Evolutionary conservation across 92 coral and sea anemone genomes (phyloP).

Genomic region (Heteractis magnifica): DNA sequence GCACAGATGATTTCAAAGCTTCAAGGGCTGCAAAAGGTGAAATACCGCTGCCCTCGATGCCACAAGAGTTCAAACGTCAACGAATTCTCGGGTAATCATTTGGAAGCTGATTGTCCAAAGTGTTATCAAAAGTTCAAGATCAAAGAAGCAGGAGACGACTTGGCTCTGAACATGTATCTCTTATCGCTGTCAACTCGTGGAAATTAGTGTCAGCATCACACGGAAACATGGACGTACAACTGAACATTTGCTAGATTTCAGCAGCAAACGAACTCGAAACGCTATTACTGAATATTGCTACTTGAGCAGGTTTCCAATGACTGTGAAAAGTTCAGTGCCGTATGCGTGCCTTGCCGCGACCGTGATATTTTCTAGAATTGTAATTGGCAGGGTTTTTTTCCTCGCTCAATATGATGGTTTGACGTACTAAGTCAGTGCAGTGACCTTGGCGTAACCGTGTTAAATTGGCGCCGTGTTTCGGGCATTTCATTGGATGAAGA

Average conservation of each 20-base stretch:
- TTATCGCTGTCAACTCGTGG: conserved; percentile 18
- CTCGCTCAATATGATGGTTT: too few species aligned
- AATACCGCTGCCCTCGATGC: conserved; percentile 41
- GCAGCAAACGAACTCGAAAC: too few species aligned
- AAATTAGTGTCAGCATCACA: background rate
- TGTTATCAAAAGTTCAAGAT: background rate
- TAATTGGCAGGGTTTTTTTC: too few species aligned
- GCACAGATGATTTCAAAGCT: conserved; percentile 16
- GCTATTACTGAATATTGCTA: too few species aligned
- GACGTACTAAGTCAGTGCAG: too few species aligned
- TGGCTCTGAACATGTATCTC: conserved; percentile 54
- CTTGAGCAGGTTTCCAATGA: too few species aligned
- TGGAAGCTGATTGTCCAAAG: conserved; percentile 15
- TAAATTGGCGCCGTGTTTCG: too few species aligned
- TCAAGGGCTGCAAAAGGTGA: conserved; percentile 26
- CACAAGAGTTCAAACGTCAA: background rate
- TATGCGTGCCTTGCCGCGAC: too few species aligned
- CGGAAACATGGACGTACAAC: background rate
- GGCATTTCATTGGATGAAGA: too few species aligned
- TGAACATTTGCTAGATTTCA: background rate
- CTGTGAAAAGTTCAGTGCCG: too few species aligned
- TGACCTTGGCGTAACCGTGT: too few species aligned
- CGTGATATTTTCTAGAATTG: too few species aligned
- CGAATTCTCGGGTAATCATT: conserved; percentile 2
- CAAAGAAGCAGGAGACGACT: conserved; percentile 8